Evolutionary conservation across 2,797 vertebrate genomes (phyloP).

Genomic region (Jordanella pulchra): DNA sequence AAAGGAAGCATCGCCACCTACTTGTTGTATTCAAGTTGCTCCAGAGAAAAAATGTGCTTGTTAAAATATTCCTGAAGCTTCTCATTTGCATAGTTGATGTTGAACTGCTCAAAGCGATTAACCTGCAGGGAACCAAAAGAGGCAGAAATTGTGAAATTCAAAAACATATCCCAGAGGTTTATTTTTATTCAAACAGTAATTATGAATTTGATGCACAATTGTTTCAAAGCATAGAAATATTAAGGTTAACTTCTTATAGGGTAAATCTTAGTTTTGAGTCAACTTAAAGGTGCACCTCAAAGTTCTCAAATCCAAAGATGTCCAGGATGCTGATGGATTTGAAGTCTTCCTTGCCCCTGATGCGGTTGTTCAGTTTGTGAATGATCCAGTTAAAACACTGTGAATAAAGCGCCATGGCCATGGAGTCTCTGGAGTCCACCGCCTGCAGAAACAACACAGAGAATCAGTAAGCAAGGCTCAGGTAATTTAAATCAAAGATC

Average conservation of each 20-base stretch:
- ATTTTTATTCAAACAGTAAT: not conserved
- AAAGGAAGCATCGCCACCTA: constrained; percentile 33
- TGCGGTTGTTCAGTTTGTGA: constrained; percentile 89
- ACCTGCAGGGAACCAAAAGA: constrained; percentile 72
- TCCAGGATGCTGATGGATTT: constrained; percentile 96
- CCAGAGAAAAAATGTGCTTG: constrained; percentile 98
- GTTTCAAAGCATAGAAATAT: not conserved
- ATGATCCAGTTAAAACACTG: constrained; percentile 98
- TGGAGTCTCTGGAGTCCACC: constrained; percentile 93
- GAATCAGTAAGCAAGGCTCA: not conserved
- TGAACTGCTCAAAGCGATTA: constrained; percentile 98
- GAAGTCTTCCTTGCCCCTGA: constrained; percentile 92
- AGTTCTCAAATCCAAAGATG: constrained; percentile 99
- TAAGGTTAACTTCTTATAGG: too few relatives aligned
- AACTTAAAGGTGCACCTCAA: constrained; percentile 83
- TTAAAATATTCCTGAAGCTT: constrained; percentile 99
- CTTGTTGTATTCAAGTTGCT: constrained; percentile 96
- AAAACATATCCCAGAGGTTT: not conserved
- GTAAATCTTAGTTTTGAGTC: not conserved
- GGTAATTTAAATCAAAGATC: too few relatives aligned
- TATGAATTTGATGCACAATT: too few relatives aligned
- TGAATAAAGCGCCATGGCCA: constrained; percentile 98
- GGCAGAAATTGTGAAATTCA: not conserved
- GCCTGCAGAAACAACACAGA: constrained; percentile 76
- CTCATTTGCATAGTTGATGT: constrained; percentile 99